phyloP scores from a whole-genome alignment of 2,113 vertebrate genomes.

The Galeopterus variegatus region DNA sequence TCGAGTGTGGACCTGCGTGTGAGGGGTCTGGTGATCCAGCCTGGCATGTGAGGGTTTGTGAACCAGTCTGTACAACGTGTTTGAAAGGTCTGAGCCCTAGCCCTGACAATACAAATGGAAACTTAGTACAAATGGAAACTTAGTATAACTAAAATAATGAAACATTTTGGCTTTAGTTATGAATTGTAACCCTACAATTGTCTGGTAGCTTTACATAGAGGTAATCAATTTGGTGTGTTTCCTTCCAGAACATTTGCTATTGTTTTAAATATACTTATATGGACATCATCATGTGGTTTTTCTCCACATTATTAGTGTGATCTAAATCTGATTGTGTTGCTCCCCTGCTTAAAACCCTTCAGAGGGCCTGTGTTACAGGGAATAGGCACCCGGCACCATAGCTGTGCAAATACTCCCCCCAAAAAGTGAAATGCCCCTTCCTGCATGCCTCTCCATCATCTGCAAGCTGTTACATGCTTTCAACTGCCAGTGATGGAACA shows the following conservation, averaged over 20 bases:
- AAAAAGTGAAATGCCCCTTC: neutral
- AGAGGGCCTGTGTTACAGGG: neutral
- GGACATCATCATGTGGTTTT: neutral
- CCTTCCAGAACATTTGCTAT: neutral
- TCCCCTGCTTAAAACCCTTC: neutral
- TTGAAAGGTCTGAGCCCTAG: no score
- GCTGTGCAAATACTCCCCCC: neutral
- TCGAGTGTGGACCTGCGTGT: no score
- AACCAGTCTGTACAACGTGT: no score
- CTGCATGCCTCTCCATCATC: neutral
- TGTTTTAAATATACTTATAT: neutral
- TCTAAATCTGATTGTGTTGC: neutral
- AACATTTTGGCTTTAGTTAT: no score
- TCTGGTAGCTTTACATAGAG: no score
- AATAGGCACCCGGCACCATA: fast-evolving
- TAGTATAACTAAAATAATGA: no score
- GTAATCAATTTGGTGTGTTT: neutral
- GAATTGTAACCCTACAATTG: no score
- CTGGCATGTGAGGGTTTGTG: no score
- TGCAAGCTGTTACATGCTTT: neutral
- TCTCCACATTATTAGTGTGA: neutral
- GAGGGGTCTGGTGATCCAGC: no score
- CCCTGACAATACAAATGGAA: no score
- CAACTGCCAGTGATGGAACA: neutral
- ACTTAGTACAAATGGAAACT: no score